A percentile compares a stretch with the other conserved stretches of the same genome.
These are phyloP conservation scores for Arctia plantaginis DNA, from an alignment of 2,888 invertebrate species.

Conservation along the genomic window DNA sequence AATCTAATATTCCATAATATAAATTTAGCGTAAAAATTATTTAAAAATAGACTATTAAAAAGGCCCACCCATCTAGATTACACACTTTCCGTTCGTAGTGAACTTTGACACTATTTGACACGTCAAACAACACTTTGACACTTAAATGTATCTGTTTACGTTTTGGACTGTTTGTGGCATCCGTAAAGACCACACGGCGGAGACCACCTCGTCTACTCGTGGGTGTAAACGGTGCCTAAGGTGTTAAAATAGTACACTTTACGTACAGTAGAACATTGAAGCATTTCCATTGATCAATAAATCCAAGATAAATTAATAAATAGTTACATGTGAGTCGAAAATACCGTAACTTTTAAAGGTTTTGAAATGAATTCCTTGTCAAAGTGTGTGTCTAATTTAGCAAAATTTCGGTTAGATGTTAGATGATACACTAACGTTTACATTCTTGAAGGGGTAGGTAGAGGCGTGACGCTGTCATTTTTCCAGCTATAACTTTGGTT, in stretches of 20 bases:
- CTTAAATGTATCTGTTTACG: conserved; percentile 9
- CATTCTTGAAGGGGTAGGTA: no score
- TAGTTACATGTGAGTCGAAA: no score
- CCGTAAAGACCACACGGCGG: conserved; percentile 20
- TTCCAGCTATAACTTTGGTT: no score
- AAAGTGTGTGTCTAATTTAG: no score
- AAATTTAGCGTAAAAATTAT: no score
- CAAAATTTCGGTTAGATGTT: no score
- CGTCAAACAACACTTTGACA: conserved; percentile 19
- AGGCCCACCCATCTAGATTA: conserved; percentile 13
- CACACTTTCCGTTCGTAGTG: conserved; percentile 14
- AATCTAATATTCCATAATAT: no score
- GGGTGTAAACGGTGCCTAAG: conserved; percentile 10
- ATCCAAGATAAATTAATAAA: not conserved
- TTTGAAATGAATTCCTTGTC: not conserved
- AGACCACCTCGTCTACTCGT: conserved; percentile 17
- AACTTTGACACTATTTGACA: conserved; percentile 24
- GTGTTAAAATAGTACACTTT: conserved; percentile 10
- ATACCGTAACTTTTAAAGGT: not conserved
- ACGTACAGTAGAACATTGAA: not conserved
- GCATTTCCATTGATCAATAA: not conserved
- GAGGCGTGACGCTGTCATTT: no score
- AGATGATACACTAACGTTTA: no score
- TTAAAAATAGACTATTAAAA: not conserved
- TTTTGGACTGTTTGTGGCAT: conserved; percentile 1